These are phyloP conservation scores for Salminus brasiliensis DNA, from an alignment of 2,113 vertebrate genomes.

Conservation along the genomic window DNA sequence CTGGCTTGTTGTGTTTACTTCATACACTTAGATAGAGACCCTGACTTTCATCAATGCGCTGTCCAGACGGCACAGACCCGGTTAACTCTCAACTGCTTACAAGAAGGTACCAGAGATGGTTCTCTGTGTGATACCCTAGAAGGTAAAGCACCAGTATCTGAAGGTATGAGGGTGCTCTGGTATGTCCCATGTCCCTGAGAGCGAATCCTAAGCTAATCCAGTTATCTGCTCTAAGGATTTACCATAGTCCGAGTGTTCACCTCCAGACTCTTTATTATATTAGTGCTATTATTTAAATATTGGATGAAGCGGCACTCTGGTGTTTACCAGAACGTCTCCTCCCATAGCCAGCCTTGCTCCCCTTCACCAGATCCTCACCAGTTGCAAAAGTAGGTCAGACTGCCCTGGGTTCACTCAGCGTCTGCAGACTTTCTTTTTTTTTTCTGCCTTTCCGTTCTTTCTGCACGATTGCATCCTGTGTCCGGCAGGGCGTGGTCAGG, in stretches of 20 bases:
- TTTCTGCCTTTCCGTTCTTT: neutral
- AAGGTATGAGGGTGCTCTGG: no score
- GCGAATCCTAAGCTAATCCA: no score
- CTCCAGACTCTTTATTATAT: neutral
- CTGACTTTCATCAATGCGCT: slow-evolving; percentile 1
- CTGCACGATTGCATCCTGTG: neutral
- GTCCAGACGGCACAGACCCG: neutral
- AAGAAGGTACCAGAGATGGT: no score
- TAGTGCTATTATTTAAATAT: neutral
- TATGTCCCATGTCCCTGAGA: no score
- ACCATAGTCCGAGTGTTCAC: neutral
- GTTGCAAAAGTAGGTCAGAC: neutral
- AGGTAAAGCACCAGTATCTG: no score
- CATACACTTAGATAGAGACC: slow-evolving; percentile 4
- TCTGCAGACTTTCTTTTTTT: neutral
- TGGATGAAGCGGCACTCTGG: neutral
- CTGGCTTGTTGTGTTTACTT: slow-evolving; percentile 18
- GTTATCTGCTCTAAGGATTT: no score
- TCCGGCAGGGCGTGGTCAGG: neutral
- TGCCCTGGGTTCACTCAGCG: neutral
- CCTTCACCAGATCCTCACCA: neutral
- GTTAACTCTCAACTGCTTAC: no score
- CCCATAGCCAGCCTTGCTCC: neutral
- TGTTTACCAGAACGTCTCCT: neutral
- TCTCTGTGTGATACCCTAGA: no score